Base-by-base conservation (phyloP, 2,888 invertebrate species). In the Platynereis dumerilii region DNA sequence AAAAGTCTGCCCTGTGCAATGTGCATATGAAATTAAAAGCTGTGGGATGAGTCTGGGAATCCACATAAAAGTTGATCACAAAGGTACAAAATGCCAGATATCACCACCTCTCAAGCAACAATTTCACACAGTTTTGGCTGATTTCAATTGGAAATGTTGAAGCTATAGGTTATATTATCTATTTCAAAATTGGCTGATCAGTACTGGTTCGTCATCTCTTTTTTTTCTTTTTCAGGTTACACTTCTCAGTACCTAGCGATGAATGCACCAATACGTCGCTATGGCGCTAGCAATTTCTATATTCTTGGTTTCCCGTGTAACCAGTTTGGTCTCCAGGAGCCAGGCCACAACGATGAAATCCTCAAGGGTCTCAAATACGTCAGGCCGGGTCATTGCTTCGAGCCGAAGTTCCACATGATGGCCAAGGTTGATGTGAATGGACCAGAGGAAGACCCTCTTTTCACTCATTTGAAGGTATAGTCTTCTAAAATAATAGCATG, bases 261-360 rank as follows among this genome's bases (percentile, higher is more conserved):
- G 72, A 75, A 75, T 74, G 75, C 73, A 73, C 72, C 73, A 27
- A 15, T 65, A 3, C 12, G 54, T 2, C 59, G 26, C 17, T n/a
- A 10, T 1, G 10, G 22, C 17, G 27, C 12, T 0, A 10, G 22
- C 17, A 12, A 29, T 12, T 58, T 67, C 53, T 24, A 56, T 26
- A 62, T 73, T 12, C 20, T 74, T 20, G 75, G 66, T 28, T 69
- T 73, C 53, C 75, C 75, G 0, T 75, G 74, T 60, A 73, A 76
- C 66, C 74, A 74, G 64, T 76, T 76, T 63, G 73, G 69, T 0
- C 72, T 70, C 48, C 74, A 75, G 63, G 75, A 76, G 55, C 76
- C 76, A 2, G 76, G 71, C 1, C 72, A 73, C 57, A 60, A 61
- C 12, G 66, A 72, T 0, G 76, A 76, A 63, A 67, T 76, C 15